phyloP scores from a whole-genome alignment of 2,113 vertebrate genomes.

The Pedionomus torquatus region DNA sequence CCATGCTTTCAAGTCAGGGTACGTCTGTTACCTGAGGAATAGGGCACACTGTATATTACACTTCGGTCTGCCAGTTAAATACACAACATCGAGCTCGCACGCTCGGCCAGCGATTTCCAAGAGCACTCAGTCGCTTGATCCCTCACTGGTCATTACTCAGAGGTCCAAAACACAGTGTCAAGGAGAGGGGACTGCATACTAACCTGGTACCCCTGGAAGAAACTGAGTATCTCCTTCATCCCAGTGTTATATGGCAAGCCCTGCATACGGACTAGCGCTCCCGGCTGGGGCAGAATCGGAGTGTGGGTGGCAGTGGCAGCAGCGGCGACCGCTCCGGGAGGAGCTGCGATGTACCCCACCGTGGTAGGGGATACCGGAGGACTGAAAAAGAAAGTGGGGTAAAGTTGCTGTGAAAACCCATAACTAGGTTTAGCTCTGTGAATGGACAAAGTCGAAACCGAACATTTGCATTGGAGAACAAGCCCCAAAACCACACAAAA shows the following conservation, averaged over 20 bases:
- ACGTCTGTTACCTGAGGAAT: neutral
- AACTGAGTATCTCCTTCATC: slow-evolving; percentile 95
- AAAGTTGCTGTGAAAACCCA: neutral
- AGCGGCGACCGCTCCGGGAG: slow-evolving; percentile 84
- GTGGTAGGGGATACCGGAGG: slow-evolving; percentile 95
- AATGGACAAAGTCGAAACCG: neutral
- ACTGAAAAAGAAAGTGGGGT: slow-evolving; percentile 61
- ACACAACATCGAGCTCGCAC: neutral
- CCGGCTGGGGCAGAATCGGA: slow-evolving; percentile 84
- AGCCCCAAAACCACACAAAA: neutral
- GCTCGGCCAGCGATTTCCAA: neutral
- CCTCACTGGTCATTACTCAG: neutral
- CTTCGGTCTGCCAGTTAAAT: neutral
- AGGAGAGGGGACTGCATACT: slow-evolving; percentile 35
- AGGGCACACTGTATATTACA: neutral
- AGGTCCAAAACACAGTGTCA: neutral
- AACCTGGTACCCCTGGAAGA: slow-evolving; percentile 98
- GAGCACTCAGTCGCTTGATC: neutral
- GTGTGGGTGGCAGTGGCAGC: slow-evolving; percentile 81
- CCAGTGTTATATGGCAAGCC: slow-evolving; percentile 93
- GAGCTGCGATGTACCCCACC: slow-evolving; percentile 89
- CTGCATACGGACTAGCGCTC: slow-evolving; percentile 93
- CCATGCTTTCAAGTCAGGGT: neutral
- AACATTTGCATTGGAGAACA: neutral
- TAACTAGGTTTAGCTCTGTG: neutral